A percentile compares a stretch with the other conserved stretches of the same genome.
These are phyloP conservation scores for Bradypus variegatus DNA, from an alignment of 2,797 vertebrate species.

Conservation along the genomic window DNA sequence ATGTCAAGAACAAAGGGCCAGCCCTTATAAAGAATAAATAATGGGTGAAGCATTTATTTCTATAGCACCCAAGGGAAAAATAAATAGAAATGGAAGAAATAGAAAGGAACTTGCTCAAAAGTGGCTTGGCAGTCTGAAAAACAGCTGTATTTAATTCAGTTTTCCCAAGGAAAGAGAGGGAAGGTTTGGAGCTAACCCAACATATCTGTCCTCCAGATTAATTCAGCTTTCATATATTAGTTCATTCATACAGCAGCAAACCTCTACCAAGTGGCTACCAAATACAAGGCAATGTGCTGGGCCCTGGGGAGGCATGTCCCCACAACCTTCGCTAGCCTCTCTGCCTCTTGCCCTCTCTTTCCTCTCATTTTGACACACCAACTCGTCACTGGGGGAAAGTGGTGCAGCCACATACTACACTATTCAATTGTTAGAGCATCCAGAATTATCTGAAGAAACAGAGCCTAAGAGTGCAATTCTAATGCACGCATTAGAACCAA, in stretches of 20 bases:
- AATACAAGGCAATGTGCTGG: neutral
- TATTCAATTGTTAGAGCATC: neutral
- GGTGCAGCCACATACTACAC: neutral
- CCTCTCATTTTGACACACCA: neutral
- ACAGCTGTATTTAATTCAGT: slow-evolving; percentile 59
- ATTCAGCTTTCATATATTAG: slow-evolving; percentile 12
- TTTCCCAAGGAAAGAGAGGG: slow-evolving; percentile 51
- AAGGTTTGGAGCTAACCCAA: slow-evolving; percentile 34
- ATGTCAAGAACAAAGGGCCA: slow-evolving; percentile 35
- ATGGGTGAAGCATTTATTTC: slow-evolving; percentile 46
- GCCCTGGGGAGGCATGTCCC: too few species aligned
- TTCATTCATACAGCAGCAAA: slow-evolving; percentile 19
- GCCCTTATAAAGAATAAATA: slow-evolving; percentile 47
- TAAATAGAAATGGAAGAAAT: slow-evolving; percentile 55
- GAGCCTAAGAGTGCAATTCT: neutral
- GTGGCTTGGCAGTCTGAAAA: slow-evolving; percentile 29
- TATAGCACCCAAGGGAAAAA: slow-evolving; percentile 46
- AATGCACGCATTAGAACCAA: neutral
- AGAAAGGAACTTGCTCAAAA: slow-evolving; percentile 46
- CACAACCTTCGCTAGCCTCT: neutral
- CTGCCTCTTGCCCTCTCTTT: neutral
- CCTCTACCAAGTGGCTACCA: neutral
- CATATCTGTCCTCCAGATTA: slow-evolving; percentile 21
- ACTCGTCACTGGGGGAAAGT: neutral
- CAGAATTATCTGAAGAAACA: neutral